Base-by-base conservation (phyloP, 2,113 vertebrate species). In the Festucalex cinctus region DNA sequence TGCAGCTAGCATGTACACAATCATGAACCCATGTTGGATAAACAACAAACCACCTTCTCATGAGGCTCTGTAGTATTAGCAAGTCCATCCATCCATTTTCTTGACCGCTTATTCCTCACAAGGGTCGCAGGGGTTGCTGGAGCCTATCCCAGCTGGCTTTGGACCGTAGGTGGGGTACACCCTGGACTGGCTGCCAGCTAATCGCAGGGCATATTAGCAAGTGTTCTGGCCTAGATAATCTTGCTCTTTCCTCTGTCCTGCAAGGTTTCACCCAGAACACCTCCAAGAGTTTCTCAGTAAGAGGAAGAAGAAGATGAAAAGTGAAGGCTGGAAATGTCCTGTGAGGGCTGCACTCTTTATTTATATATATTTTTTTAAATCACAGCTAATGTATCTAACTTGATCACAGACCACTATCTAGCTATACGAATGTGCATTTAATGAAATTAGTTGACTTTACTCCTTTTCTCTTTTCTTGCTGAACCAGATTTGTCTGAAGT, bases 311-410 rank as follows among this genome's bases (percentile, higher is more conserved):
- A 98, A 94, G 84, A 95, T 90, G 70, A 98, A 96, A 83, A 96
- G 92, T 73, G 96, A 98, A 86, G 95, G 95, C 66, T 98, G 96
- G 97, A 98, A 96, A 85, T 99, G 97, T 87, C 94, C 97, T 74
- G 96, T 98, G 92, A 93, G 94, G 48, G 26, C 62, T 46, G 7
- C 22, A 4, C 41, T 7, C 3, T 10, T 61, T 24, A 3, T 16
- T 28, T 26, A 3, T 22, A 14, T 1, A 2, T 41, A 13, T 3
- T 19, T 60, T 20, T 19, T 12, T 26, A 13, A 60, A 39, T 44
- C 14, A 14, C 20, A 6, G 3, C 58, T 39, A 13, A 16, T 16
- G 24, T 3, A 26, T 28, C 3, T 6, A 48, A 48, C 19, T 22
- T 22, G 48, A 51, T n/a, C 48, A 51, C 6, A 19, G 8, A 51